Base-by-base conservation (phyloP, 2,888 invertebrate species). In the Brenthis daphne region DNA sequence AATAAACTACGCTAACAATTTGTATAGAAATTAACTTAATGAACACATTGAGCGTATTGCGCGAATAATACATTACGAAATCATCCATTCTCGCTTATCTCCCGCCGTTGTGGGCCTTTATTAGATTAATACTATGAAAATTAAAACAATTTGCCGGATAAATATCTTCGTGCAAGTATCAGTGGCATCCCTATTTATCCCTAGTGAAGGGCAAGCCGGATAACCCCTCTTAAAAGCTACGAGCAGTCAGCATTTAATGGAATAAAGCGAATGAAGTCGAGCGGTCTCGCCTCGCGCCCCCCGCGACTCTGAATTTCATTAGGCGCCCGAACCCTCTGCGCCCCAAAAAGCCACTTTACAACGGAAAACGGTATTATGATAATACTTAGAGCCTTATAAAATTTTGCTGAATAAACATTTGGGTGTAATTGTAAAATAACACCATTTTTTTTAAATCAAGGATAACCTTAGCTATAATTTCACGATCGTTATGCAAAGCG, bases 141-240 rank as follows among this genome's bases (percentile, higher is more conserved):
- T 93, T 92, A 92, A 92, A 93, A 92, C 92, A 92, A 93, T 93
- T 93, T 93, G 92, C 92, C 91, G 91, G 92, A 91, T 93, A 92
- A 92, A 92, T 93, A 92, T 92, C 92, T 91, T 88, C 85, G 85
- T 85, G 84, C 87, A 77, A 88, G 88, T 90, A 91, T 92, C 90
- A 88, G 88, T 89, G 89, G 89, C 89, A 83, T 89, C 90, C 90
- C 89, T 89, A 86, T 90, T 90, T 89, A 90, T 89, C 89, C 90
- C 80, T 86, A 84, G 86, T 85, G 88, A 87, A 90, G 92, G 92
- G 92, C 90, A 88, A 88, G 87, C 85, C 86, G 90, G 90, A 92
- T 92, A 90, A 91, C 92, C 92, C 92, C 92, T 90, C 92, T 90
- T 91, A 90, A 92, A 92, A 92, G 92, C 90, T 90, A 91, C 89